Base-by-base conservation (phyloP, 2,113 vertebrate genomes). In the Syrmaticus mikado region DNA sequence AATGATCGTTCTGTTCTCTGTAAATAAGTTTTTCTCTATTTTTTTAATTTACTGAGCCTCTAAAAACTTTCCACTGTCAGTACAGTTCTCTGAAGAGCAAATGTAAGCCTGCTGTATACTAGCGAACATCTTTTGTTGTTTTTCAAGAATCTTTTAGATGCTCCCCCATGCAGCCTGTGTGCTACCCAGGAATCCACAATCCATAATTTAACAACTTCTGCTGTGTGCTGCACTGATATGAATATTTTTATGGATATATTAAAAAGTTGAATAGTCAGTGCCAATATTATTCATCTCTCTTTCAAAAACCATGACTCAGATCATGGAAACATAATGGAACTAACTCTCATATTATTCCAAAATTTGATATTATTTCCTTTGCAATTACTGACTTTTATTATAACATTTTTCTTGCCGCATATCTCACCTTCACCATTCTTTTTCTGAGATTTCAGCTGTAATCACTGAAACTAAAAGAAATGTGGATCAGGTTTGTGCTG, bases 21-120 rank as follows among this genome's bases (percentile, higher is more conserved):
- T 32, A 74, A 4, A 71, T 16, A 4, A 32, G 5, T 17, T 10
- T 48, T 64, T 60, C 62, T 52, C 2, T 22, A 18, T 40, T 40
- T 40, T 22, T 17, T 3, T 9, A 48, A 30, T 66, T 75, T 91
- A 0, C 13, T 43, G 10, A 68, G 7, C 5, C 3, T 3, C 2
- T 66, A 1, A 14, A 58, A 80, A 46, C 1, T 34, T 82, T 38
- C 22, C 62, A 15, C 17, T 80, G 27, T 1, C 10, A 71, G 8
- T 67, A 13, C 6, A 55, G 17, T 25, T 30, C 5, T 53, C 36
- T 40, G 36, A 92, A 58, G 27, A 76, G 8, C 24, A 81, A 48
- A 25, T 10, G 1, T 12, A 41, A 27, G 11, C 13, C 9, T 79
- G 5, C 17, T 82, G 7, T 78, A 38, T 45, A 5, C 18, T 83